phyloP scores from a whole-genome alignment of 2,797 vertebrate species.

The Myotis pilosus region DNA sequence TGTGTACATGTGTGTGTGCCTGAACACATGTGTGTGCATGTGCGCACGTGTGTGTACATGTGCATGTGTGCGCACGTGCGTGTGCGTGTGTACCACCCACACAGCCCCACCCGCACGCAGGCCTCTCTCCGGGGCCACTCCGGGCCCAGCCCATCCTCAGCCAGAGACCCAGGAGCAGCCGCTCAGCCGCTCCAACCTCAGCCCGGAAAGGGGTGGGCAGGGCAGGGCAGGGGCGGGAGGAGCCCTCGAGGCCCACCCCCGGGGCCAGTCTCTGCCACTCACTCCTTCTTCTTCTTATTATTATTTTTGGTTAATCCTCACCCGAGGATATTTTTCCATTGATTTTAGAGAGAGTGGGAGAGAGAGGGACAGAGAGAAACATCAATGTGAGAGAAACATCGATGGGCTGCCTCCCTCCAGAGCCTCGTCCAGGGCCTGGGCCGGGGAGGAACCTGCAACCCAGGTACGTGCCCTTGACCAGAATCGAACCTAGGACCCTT shows the following conservation, averaged over 20 bases:
- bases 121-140: neutral
- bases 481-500: too few relatives aligned
- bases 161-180: neutral
- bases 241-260: neutral
- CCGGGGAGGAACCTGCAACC: neutral
- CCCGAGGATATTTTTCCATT: neutral
- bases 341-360: neutral
- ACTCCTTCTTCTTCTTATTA: slow-evolving; percentile 80
- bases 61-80: too few relatives aligned
- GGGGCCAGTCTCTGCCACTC: rapidly evolving
- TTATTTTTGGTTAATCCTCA: too few relatives aligned
- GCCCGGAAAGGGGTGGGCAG: neutral
- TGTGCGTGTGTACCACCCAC: neutral
- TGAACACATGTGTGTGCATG: too few relatives aligned
- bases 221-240: neutral
- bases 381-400: neutral
- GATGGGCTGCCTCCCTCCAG: neutral
- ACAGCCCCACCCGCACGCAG: rapidly evolving
- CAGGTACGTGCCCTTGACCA: neutral
- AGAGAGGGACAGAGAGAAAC: neutral
- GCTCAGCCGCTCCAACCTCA: neutral
- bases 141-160: neutral
- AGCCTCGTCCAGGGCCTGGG: too few relatives aligned
- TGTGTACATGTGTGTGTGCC: too few relatives aligned
- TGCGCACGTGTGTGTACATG: too few relatives aligned